These are phyloP conservation scores for Sarcophaga rosellei DNA, from an alignment of 2,888 invertebrate genomes.

Conservation along the genomic window DNA sequence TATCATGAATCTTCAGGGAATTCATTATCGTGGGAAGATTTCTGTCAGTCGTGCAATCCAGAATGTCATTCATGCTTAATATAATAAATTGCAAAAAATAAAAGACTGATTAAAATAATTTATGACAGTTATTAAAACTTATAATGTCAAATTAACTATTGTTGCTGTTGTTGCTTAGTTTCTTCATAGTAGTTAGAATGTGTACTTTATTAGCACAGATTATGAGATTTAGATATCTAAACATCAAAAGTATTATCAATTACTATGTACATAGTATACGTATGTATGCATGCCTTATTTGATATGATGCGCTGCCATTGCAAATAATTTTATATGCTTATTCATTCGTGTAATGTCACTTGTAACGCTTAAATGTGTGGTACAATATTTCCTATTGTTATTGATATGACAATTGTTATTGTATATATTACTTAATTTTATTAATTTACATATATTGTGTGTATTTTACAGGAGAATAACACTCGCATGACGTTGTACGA, in stretches of 20 bases:
- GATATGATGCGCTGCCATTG: neutral
- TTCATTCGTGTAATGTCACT: slow-evolving; percentile 15
- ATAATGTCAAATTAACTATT: neutral
- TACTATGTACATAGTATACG: slow-evolving; percentile 4
- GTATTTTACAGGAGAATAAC: slow-evolving; percentile 24
- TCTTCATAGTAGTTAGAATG: no score
- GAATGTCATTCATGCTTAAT: no score
- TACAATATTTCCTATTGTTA: slow-evolving; percentile 12
- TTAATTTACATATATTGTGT: slow-evolving; percentile 31
- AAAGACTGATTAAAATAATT: neutral
- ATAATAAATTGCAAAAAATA: neutral
- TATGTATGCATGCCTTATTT: neutral
- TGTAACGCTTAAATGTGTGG: neutral
- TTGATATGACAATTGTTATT: neutral
- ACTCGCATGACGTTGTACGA: neutral
- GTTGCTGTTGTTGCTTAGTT: neutral
- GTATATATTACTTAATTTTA: slow-evolving; percentile 18
- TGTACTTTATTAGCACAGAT: neutral
- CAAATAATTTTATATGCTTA: neutral
- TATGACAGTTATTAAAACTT: neutral
- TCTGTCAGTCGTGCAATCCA: no score
- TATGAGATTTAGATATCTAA: neutral
- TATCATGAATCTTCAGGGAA: no score
- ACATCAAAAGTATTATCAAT: slow-evolving; percentile 21
- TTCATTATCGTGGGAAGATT: no score